Percentiles rank a stretch among this genome's conserved stretches.
Evolutionary conservation across 2,888 invertebrate genomes (phyloP).

Genomic region (Lumbricus terrestris): DNA sequence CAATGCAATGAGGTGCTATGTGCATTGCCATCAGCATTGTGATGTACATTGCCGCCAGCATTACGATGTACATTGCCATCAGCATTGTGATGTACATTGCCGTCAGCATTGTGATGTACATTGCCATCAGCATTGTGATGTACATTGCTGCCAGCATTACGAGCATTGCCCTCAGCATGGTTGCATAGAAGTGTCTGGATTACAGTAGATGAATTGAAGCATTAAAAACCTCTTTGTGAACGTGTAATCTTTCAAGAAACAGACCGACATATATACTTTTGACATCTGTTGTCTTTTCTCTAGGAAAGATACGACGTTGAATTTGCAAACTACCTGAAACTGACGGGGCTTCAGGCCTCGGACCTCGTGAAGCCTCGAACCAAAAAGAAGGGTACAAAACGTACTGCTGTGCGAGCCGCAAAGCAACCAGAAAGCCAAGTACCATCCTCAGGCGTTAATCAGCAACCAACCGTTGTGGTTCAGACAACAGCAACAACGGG

Average conservation of each 20-base stretch:
- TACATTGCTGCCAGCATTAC: too few species aligned
- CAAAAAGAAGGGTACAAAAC: conserved; percentile 28
- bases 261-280: neutral
- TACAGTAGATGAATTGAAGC: too few species aligned
- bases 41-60: too few species aligned
- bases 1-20: too few species aligned
- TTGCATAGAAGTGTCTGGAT: too few species aligned
- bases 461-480: neutral
- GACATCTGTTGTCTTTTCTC: neutral
- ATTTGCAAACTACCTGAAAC: conserved; percentile 38
- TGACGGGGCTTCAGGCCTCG: conserved; percentile 41
- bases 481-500: neutral
- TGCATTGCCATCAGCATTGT: too few species aligned
- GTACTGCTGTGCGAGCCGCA: neutral
- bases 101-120: too few species aligned
- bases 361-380: conserved; percentile 38
- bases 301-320: conserved; percentile 39
- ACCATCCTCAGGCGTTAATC: neutral
- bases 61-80: too few species aligned
- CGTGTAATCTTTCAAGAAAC: neutral
- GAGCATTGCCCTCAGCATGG: too few species aligned
- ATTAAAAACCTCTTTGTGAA: neutral
- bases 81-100: too few species aligned
- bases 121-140: too few species aligned
- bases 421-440: neutral